Conservation (phyloP, 2,113 vertebrate species). For the Peucedramus taeniatus region DNA sequence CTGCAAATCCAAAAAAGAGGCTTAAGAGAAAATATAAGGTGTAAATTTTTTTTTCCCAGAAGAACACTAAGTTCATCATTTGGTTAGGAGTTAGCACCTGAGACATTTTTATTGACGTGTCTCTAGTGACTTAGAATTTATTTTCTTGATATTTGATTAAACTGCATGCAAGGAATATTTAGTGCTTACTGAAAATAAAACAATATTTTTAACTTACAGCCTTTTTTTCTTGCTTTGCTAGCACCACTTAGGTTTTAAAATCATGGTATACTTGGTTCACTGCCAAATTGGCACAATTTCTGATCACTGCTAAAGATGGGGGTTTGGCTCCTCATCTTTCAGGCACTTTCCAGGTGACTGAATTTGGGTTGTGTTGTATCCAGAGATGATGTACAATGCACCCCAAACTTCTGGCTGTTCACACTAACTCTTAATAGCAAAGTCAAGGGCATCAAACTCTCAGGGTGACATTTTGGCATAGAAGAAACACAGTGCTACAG, state of each 20-base stretch:
- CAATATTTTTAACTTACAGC: not conserved
- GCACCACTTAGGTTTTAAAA: not conserved
- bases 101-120: not conserved
- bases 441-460: not conserved
- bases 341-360: not conserved
- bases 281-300: not conserved
- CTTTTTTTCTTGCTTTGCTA: not conserved
- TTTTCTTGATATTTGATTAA: not conserved
- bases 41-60: not conserved
- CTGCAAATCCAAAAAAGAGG: not conserved
- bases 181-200: not conserved
- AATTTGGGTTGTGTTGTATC: fast-evolving
- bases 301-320: not conserved
- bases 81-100: not conserved
- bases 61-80: not conserved
- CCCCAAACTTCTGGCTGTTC: not conserved
- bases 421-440: not conserved
- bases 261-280: not conserved
- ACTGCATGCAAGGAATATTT: not conserved
- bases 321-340: not conserved
- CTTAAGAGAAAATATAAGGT: not conserved
- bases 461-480: not conserved
- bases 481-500: not conserved
- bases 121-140: not conserved
- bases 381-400: not conserved